Base-by-base conservation (phyloP, 2,797 vertebrate species). In the Helarctos malayanus region DNA sequence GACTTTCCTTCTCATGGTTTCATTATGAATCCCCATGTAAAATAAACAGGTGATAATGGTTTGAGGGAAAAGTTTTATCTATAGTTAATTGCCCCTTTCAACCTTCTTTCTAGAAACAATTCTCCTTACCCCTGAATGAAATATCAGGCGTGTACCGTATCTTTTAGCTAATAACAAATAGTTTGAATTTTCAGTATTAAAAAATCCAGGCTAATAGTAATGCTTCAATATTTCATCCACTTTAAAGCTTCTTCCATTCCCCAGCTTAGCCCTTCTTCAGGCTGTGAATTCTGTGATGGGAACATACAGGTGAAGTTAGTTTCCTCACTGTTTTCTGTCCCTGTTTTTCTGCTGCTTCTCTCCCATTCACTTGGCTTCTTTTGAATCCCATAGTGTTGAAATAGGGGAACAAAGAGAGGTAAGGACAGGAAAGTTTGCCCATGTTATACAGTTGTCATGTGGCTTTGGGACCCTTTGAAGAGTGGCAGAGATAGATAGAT, bases 91-190 rank as follows among this genome's bases (percentile, higher is more conserved):
- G 16, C 11, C 25, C 23, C 35, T 95, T 94, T 21, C 11, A 54
- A 27, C 23, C 15, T 49, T 81, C 45, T 68, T 23, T 63, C 52
- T 89, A 80, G 83, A 85, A 91, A 65, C 11, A 87, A 78, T 92
- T 88, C 18, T 96, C 49, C 56, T 85, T 35, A 82, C 85, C 87
- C 35, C 49, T 89, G 11, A 45, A 93, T 91, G 73, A 97, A 84
- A 91, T 89, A 23, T 89, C 59, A 78, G 63, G 35, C 23, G 38
- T 54, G 12, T 61, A 69, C 19, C n/a, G 0, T 84, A 32, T 61
- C n/a, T 78, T 85, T 92, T 14, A 61, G 65, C 15, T 91, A 73
- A 83, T 84, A 86, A 84, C n/a, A 83, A 71, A 57, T n/a, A 35
- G 49, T 63, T 95, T 65, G 65, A 81, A 68, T 73, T 95, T 54